Evolutionary conservation across 2,113 vertebrate species (phyloP).

Genomic region (Pelvicachromis taeniatus): DNA sequence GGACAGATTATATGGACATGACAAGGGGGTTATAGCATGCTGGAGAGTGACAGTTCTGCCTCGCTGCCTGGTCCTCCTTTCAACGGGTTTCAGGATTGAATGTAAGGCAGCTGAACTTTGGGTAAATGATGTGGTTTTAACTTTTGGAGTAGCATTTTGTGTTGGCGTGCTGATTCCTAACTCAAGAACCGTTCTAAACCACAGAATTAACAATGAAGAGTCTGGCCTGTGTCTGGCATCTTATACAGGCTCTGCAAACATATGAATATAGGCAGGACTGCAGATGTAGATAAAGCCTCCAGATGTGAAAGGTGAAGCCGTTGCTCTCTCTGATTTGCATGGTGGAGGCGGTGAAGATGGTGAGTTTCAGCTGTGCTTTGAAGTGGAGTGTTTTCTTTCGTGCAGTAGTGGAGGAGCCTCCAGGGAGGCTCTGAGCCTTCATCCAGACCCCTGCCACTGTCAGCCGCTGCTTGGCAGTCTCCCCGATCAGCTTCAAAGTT

Average conservation of each 20-base stretch:
- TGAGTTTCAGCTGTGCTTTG: background rate
- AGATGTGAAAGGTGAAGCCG: background rate
- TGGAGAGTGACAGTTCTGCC: background rate
- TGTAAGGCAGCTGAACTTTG: background rate
- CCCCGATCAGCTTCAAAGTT: conserved; percentile 38
- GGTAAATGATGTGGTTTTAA: background rate
- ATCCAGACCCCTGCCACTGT: conserved; percentile 24
- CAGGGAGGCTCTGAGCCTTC: conserved; percentile 19
- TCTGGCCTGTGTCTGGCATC: background rate
- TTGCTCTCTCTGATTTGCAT: background rate
- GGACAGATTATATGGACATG: background rate
- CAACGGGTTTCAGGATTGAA: background rate
- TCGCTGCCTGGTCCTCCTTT: background rate
- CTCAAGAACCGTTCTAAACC: background rate
- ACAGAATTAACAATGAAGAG: background rate
- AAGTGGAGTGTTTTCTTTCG: background rate
- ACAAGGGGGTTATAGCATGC: background rate
- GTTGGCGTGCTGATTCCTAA: too few relatives aligned
- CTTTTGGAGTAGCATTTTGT: background rate
- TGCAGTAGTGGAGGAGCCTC: conserved; percentile 3
- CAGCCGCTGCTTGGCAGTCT: conserved; percentile 11
- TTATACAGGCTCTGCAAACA: background rate
- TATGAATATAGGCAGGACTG: background rate
- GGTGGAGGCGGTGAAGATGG: background rate
- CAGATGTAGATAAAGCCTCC: background rate